Evolutionary conservation across 2,797 vertebrate species (phyloP).

Genomic region (Picus viridis): DNA sequence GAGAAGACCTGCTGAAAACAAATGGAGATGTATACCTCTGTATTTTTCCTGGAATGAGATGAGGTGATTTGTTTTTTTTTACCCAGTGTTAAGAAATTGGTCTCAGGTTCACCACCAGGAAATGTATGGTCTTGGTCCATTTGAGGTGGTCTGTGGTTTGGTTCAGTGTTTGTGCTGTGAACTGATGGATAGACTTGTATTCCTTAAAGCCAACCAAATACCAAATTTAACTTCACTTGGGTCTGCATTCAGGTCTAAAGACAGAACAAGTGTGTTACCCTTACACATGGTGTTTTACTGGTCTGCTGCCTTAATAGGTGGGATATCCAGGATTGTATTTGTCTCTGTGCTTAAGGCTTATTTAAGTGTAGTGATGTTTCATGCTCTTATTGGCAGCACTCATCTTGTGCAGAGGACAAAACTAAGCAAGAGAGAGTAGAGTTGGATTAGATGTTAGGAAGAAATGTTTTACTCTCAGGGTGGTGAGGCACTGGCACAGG

Average conservation of each 20-base stretch:
- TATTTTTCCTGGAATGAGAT: neutral
- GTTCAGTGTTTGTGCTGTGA: neutral
- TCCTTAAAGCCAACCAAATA: neutral
- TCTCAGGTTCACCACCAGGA: neutral
- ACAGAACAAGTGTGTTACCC: neutral
- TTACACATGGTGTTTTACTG: neutral
- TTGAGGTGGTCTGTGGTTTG: constrained; percentile 34
- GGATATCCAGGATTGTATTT: fast-evolving
- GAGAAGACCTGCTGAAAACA: neutral
- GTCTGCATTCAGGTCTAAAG: neutral
- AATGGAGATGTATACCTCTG: neutral
- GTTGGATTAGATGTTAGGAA: neutral
- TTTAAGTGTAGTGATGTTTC: neutral
- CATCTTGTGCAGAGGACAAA: neutral
- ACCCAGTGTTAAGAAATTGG: neutral
- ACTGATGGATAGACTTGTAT: neutral
- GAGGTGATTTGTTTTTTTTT: neutral
- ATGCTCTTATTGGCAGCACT: neutral
- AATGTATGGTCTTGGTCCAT: neutral
- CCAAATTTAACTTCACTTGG: neutral
- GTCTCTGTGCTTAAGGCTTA: neutral
- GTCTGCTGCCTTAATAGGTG: neutral
- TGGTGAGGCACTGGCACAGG: neutral
- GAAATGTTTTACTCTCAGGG: neutral
- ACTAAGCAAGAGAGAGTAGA: neutral